A percentile compares a stretch with the other conserved stretches of the same genome.
These are phyloP conservation scores for Triplophysa dalaica DNA, from an alignment of 2,113 vertebrate species.

Conservation along the genomic window DNA sequence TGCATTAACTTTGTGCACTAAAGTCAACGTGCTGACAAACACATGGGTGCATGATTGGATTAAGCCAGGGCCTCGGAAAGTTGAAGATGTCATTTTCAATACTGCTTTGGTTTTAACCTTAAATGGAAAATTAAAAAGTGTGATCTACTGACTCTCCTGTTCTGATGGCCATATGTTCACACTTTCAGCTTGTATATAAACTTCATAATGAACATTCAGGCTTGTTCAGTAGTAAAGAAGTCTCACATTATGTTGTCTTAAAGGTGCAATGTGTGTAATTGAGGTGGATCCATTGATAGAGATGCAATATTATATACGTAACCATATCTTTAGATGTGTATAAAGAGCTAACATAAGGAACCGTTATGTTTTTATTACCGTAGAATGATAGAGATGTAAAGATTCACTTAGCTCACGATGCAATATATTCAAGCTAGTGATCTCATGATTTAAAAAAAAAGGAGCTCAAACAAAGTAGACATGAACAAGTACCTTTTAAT, in stretches of 20 bases:
- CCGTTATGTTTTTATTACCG: too few species aligned
- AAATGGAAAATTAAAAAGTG: conserved; percentile 23
- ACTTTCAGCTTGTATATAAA: conserved; percentile 1
- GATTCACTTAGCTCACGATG: too few species aligned
- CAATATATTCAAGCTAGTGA: too few species aligned
- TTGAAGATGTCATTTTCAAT: conserved; percentile 13
- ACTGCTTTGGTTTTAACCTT: conserved; percentile 16
- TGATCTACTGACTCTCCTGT: conserved; percentile 8
- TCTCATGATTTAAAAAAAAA: too few species aligned
- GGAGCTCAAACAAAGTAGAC: too few species aligned
- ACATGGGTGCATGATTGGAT: background rate
- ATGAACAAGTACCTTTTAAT: too few species aligned
- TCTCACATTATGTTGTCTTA: background rate
- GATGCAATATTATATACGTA: too few species aligned
- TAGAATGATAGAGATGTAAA: too few species aligned
- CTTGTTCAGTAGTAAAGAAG: background rate
- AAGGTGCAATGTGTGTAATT: too few species aligned
- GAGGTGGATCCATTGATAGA: too few species aligned
- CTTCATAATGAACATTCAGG: conserved; percentile 8
- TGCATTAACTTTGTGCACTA: background rate
- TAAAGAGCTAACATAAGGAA: too few species aligned
- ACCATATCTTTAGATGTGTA: too few species aligned
- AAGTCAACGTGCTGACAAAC: background rate
- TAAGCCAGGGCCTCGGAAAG: background rate
- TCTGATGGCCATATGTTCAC: conserved; percentile 24